Percentiles rank a stretch among this genome's conserved stretches.
These are phyloP conservation scores for Macropus fuliginosus DNA, from an alignment of 2,797 vertebrate species.

Conservation along the genomic window DNA sequence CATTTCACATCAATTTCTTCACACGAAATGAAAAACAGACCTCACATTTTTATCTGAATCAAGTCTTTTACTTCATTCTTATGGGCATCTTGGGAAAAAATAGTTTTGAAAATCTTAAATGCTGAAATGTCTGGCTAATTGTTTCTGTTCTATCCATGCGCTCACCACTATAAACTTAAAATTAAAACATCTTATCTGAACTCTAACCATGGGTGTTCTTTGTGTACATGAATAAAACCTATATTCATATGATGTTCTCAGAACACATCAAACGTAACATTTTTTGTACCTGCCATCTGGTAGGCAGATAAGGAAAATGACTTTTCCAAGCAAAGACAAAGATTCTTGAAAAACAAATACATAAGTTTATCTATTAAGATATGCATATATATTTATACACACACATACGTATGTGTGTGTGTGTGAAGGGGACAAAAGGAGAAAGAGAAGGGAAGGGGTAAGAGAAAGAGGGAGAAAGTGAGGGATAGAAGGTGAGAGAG, in stretches of 20 bases:
- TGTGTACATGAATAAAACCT: slow-evolving; percentile 47
- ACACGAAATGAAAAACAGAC: background rate
- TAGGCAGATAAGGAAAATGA: slow-evolving; percentile 26
- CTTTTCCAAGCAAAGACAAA: slow-evolving; percentile 50
- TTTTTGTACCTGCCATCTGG: slow-evolving; percentile 63
- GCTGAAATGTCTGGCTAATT: slow-evolving; percentile 15
- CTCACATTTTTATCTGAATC: background rate
- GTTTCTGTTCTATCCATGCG: slow-evolving; percentile 12
- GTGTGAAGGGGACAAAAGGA: background rate
- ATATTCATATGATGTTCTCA: slow-evolving; percentile 50
- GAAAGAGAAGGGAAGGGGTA: background rate
- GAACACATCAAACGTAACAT: slow-evolving; percentile 32
- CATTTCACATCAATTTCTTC: background rate
- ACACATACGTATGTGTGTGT: too few relatives aligned
- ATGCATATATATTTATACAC: too few relatives aligned
- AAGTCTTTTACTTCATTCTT: background rate
- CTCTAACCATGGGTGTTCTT: background rate
- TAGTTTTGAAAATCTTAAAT: background rate
- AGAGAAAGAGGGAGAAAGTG: background rate
- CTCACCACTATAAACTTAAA: background rate
- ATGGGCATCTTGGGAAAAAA: background rate
- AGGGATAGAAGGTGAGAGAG: background rate
- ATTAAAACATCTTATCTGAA: background rate
- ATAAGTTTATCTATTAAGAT: background rate
- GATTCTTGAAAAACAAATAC: slow-evolving; percentile 38